phyloP scores from a whole-genome alignment of 2,113 vertebrate genomes.

The Machaerirhynchus nigripectus region DNA sequence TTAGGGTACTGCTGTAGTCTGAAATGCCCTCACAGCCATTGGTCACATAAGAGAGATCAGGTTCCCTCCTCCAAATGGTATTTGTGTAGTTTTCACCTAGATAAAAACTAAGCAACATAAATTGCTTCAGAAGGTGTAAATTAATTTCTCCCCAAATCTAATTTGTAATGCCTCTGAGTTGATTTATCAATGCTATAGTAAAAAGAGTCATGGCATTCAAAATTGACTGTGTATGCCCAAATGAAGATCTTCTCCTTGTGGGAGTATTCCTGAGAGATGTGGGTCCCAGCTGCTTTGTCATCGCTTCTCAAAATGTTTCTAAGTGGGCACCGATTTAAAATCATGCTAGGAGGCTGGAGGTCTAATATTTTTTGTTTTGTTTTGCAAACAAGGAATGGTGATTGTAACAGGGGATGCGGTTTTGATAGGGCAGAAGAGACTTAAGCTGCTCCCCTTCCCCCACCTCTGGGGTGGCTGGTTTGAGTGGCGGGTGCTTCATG shows the following conservation, averaged over 20 bases:
- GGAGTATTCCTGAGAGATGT: background rate
- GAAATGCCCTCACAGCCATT: background rate
- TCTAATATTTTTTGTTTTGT: background rate
- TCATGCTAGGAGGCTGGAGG: background rate
- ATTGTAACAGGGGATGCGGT: background rate
- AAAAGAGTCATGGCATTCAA: background rate
- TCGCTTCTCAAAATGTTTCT: background rate
- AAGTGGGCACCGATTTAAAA: background rate
- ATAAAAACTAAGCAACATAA: background rate
- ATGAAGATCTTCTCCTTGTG: background rate
- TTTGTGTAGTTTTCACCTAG: background rate
- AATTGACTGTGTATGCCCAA: background rate
- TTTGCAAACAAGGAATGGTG: background rate
- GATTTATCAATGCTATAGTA: background rate
- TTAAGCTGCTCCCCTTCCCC: background rate
- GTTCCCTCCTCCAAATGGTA: background rate
- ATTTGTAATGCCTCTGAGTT: background rate
- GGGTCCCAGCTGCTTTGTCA: background rate
- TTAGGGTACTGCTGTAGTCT: background rate
- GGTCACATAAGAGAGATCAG: background rate
- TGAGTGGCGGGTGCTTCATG: background rate
- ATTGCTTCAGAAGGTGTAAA: background rate
- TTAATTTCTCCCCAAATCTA: background rate
- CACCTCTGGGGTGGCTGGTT: rapidly evolving
- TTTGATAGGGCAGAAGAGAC: background rate